Evolutionary conservation across 2,113 vertebrate genomes (phyloP).

Genomic region (Pluvianellus socialis): DNA sequence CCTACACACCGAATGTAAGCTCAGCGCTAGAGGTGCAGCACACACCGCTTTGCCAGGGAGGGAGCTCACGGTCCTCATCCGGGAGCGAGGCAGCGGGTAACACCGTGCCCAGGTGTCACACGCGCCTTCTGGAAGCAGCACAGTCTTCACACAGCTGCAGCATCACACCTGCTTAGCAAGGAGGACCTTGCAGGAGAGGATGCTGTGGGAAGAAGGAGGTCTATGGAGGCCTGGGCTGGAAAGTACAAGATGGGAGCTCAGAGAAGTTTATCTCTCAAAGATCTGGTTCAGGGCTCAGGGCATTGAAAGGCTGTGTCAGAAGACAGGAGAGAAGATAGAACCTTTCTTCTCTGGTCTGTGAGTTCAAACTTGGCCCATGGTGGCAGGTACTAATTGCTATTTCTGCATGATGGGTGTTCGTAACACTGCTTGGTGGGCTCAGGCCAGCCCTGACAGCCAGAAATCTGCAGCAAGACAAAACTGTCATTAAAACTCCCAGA

Average conservation of each 20-base stretch:
- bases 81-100: neutral
- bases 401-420: neutral
- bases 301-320: neutral
- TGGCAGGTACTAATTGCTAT: neutral
- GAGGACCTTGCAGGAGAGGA: neutral
- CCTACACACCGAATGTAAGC: neutral
- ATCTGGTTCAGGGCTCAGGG: neutral
- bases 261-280: neutral
- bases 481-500: neutral
- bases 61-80: neutral
- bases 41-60: accelerated
- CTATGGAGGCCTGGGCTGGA: neutral
- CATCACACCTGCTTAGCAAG: neutral
- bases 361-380: neutral
- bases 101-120: accelerated
- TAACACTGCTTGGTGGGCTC: neutral
- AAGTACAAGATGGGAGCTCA: neutral
- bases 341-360: neutral
- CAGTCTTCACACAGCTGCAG: neutral
- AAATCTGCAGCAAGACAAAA: neutral
- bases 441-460: neutral
- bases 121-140: neutral
- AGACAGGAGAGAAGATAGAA: neutral
- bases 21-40: neutral
- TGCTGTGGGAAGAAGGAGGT: neutral